A percentile compares a stretch with the other conserved stretches of the same genome.
Conservation (phyloP, 2,797 vertebrate species). For the Neoniphon sammara region DNA sequence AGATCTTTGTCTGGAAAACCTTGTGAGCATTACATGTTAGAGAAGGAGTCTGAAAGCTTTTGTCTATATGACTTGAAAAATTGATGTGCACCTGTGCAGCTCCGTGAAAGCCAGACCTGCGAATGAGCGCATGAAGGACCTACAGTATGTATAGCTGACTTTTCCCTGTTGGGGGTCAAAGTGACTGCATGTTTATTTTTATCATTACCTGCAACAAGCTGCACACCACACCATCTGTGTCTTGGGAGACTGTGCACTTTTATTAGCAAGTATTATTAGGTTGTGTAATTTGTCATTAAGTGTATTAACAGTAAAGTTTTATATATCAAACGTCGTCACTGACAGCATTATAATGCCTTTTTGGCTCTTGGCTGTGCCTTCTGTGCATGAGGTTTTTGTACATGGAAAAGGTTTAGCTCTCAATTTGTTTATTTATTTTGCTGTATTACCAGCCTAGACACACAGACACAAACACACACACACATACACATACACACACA, state of each 20-base stretch:
- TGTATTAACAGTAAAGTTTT: slow-evolving; percentile 65
- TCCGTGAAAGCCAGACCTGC: slow-evolving; percentile 45
- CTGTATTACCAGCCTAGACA: slow-evolving; percentile 9
- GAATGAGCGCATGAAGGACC: slow-evolving; percentile 35
- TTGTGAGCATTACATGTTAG: slow-evolving; percentile 51
- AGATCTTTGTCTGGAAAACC: slow-evolving; percentile 62
- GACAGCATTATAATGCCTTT: slow-evolving; percentile 28
- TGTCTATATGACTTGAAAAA: slow-evolving; percentile 80
- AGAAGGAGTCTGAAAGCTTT: slow-evolving; percentile 79
- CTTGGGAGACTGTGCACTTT: slow-evolving; percentile 44
- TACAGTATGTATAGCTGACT: slow-evolving; percentile 62
- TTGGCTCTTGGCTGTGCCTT: not conserved
- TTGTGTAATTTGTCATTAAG: slow-evolving; percentile 20
- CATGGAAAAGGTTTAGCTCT: slow-evolving; percentile 44
- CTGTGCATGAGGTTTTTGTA: slow-evolving; percentile 27
- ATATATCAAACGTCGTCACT: slow-evolving; percentile 44
- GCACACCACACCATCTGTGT: slow-evolving; percentile 56
- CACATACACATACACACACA: slow-evolving; percentile 13
- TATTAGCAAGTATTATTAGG: not conserved
- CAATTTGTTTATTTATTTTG: slow-evolving; percentile 54
- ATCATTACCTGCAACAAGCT: slow-evolving; percentile 50
- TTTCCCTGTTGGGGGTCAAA: slow-evolving; percentile 70
- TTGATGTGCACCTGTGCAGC: slow-evolving; percentile 72
- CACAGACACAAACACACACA: slow-evolving; percentile 5
- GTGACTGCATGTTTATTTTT: slow-evolving; percentile 63